phyloP scores from a whole-genome alignment of 2,113 vertebrate genomes.

The Plecturocebus donacophilus region DNA sequence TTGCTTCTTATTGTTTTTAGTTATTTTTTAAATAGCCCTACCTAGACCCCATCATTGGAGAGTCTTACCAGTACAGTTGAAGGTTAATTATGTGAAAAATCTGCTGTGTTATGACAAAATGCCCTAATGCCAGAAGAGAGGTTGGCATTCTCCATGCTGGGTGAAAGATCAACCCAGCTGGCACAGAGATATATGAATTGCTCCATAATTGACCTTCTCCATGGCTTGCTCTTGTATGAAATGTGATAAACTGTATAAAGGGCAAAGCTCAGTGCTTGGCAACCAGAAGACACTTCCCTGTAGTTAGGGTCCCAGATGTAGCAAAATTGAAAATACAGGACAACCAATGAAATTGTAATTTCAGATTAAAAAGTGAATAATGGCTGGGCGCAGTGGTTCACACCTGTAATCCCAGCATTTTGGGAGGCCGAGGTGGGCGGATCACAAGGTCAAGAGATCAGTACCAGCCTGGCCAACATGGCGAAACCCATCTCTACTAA shows the following conservation, averaged over 20 bases:
- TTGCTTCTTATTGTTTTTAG: background rate
- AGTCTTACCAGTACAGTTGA: background rate
- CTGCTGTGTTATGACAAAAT: background rate
- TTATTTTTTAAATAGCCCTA: background rate
- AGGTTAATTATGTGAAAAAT: slow-evolving; percentile 36
- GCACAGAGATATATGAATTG: background rate
- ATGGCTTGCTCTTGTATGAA: background rate
- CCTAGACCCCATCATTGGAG: background rate
- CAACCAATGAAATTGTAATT: background rate
- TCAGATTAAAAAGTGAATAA: background rate
- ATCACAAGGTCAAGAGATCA: too few relatives aligned
- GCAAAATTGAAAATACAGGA: background rate
- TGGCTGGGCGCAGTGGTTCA: too few relatives aligned
- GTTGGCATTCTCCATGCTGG: background rate
- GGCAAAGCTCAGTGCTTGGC: background rate
- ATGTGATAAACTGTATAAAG: background rate
- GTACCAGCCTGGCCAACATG: too few relatives aligned
- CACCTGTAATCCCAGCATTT: too few relatives aligned
- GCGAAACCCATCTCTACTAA: too few relatives aligned
- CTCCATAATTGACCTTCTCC: background rate
- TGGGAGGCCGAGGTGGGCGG: too few relatives aligned
- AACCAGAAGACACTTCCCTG: background rate
- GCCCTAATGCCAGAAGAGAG: background rate
- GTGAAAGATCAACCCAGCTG: background rate
- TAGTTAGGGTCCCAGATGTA: background rate